Base-by-base conservation (phyloP, 2,888 invertebrate genomes). In the Sinelater perroti region DNA sequence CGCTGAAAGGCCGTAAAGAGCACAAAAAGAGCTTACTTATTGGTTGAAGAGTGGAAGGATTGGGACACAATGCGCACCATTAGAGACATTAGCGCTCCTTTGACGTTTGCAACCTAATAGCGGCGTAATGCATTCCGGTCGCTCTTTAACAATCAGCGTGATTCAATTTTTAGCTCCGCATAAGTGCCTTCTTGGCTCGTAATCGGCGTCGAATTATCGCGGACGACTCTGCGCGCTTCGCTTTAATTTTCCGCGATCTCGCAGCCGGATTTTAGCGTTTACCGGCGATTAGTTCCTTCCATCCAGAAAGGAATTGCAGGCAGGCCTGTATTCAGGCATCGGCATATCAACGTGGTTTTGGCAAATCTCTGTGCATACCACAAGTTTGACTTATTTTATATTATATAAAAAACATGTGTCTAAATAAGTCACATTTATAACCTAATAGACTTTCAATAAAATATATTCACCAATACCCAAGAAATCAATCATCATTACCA, bases 1-100 rank as follows among this genome's bases (percentile, higher is more conserved):
- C 42, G 24, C 49, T 31, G 49, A 45, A 54, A 54, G 45, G 47
- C 40, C 40, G 30, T 40, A 36, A 53, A 54, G 51, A 40, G 40
- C 49, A 47, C 45, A 57, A 57, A 72, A 73, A 73, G 72, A 70
- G 72, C 74, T 72, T 73, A 73, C 73, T 73, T 74, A 74, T 73
- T 74, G 71, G 71, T 67, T 68, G 64, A 67, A 72, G 71, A 70
- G 71, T 71, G 72, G 71, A 74, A 73, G 75, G 72, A 75, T 75
- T 73, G 72, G 66, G 67, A 72, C 69, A 75, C 75, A 75, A 74
- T 75, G 71, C 67, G 68, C 70, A 70, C 74, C 74, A 75, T 75
- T 75, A 75, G 72, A 69, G 69, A 75, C 75, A 75, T 75, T 75
- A 75, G 73, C 74, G 74, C 71, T 72, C 73, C 75, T 75, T 75